These are phyloP conservation scores for Microplitis demolitor DNA, from an alignment of 1,140 invertebrate genomes.

Conservation along the genomic window DNA sequence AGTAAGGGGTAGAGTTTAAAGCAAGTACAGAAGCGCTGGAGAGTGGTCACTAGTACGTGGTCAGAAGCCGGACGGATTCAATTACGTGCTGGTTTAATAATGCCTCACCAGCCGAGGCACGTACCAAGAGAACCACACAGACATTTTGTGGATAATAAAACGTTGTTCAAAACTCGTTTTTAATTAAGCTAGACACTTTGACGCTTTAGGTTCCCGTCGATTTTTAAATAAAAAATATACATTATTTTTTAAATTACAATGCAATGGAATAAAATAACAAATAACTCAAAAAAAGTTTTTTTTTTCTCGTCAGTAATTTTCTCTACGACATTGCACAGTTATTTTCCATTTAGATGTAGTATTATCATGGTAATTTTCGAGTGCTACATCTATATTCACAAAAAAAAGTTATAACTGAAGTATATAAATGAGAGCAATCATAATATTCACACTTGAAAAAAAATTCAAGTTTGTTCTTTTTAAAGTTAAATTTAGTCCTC, in stretches of 20 bases:
- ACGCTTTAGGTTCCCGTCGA: background rate
- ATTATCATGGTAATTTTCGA: constrained; percentile 5
- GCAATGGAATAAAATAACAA: background rate
- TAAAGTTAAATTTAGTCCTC: no score
- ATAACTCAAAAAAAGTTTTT: background rate
- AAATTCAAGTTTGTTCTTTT: no score
- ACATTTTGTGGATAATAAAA: constrained; percentile 31
- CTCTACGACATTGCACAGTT: background rate
- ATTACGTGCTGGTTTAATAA: constrained; percentile 48
- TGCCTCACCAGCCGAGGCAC: constrained; percentile 39
- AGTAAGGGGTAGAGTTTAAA: background rate
- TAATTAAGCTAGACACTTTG: constrained; percentile 25
- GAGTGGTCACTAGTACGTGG: constrained; percentile 33
- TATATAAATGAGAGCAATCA: no score
- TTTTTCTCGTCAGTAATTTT: no score
- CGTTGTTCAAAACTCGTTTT: constrained; percentile 36
- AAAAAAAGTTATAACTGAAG: background rate
- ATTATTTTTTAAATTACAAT: background rate
- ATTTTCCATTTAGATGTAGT: background rate
- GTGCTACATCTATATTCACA: background rate
- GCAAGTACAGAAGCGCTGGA: constrained; percentile 1
- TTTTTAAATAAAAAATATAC: background rate
- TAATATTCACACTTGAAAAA: no score
- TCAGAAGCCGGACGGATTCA: constrained; percentile 46
- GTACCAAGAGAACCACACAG: constrained; percentile 21